Evolutionary conservation across 1,140 invertebrate species (phyloP).

Genomic region (Caenorhabditis brenneri): DNA sequence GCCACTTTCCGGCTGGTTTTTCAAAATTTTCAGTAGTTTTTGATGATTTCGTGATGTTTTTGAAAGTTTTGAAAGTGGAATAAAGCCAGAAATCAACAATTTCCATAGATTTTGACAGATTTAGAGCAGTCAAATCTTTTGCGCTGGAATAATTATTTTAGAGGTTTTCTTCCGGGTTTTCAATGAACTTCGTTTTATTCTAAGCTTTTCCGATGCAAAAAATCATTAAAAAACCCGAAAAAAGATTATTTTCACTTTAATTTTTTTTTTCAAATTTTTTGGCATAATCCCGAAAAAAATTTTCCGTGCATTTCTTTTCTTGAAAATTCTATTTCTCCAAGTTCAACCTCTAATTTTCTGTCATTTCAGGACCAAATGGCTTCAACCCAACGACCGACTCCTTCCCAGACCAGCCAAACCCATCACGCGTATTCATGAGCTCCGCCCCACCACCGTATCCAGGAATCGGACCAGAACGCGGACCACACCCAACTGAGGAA

Average conservation of each 20-base stretch:
- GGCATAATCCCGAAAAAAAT: no score
- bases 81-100: not conserved
- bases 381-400: conserved; percentile 47
- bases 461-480: conserved; percentile 48
- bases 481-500: conserved; percentile 50
- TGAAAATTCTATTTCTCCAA: not conserved
- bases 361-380: conserved; percentile 7
- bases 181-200: no score
- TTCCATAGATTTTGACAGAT: no score
- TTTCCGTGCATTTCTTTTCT: not conserved
- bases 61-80: not conserved
- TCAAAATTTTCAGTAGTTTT: not conserved
- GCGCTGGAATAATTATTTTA: no score
- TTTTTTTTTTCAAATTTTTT: no score
- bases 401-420: conserved; percentile 46
- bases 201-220: no score
- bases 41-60: not conserved
- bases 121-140: no score
- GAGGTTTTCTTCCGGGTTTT: no score
- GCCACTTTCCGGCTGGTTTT: no score
- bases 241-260: no score
- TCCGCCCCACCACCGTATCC: conserved; percentile 55
- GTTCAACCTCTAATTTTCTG: not conserved
- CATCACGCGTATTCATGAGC: conserved; percentile 49
- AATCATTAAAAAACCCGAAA: no score